A percentile compares a stretch with the other conserved stretches of the same genome.
Evolutionary conservation across 2,113 vertebrate species (phyloP).

Genomic region (Psephotus haematonotus): DNA sequence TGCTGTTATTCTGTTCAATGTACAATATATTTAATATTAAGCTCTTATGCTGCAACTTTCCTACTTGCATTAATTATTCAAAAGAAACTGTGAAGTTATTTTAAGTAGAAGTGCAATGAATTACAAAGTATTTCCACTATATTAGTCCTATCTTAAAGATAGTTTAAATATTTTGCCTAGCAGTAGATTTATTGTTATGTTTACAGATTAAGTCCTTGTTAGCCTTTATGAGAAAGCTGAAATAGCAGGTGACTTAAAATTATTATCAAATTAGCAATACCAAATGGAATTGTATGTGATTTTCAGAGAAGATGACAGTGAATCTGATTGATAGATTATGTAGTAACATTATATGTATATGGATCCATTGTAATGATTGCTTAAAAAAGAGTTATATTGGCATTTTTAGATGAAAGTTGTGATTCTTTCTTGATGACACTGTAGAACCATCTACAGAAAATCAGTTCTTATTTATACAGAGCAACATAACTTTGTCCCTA

Average conservation of each 20-base stretch:
- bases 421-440: constrained; percentile 6
- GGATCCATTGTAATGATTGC: not conserved
- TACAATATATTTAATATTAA: not conserved
- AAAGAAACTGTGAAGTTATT: not conserved
- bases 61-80: not conserved
- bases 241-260: not conserved
- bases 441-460: constrained; percentile 25
- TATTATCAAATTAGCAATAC: not conserved
- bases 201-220: not conserved
- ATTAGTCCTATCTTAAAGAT: not conserved
- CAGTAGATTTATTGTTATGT: not conserved
- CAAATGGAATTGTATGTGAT: not conserved
- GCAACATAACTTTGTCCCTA: not conserved
- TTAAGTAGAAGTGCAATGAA: not conserved
- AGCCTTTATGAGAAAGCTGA: not conserved
- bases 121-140: not conserved
- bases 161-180: not conserved
- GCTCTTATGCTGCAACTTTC: not conserved
- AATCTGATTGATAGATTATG: not conserved
- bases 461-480: constrained; percentile 14
- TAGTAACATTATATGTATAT: not conserved
- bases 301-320: not conserved
- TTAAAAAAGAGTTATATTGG: not conserved
- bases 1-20: not conserved
- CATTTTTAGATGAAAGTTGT: constrained; percentile 41